A percentile compares a stretch with the other conserved stretches of the same genome.
Evolutionary conservation across 2,888 invertebrate genomes (phyloP).

Genomic region (Aphodius granarius): DNA sequence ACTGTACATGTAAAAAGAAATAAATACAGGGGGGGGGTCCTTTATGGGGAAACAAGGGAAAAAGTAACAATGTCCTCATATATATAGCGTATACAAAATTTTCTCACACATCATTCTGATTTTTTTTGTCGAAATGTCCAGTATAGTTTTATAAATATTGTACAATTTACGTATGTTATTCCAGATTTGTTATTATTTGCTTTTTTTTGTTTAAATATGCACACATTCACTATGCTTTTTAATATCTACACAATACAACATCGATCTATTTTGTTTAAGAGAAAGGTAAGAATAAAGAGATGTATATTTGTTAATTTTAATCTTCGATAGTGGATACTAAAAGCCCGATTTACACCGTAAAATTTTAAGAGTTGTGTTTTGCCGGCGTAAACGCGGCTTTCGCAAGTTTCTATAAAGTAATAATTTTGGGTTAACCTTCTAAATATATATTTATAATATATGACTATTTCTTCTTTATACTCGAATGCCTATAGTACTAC

Average conservation of each 20-base stretch:
- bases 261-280: conserved; percentile 31
- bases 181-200: conserved; percentile 12
- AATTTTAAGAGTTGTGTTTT: background rate
- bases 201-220: conserved; percentile 17
- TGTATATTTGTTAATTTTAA: background rate
- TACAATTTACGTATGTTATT: conserved; percentile 54
- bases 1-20: background rate
- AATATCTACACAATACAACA: conserved; percentile 49
- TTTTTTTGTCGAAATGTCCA: conserved; percentile 20
- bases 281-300: background rate
- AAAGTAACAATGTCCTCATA: conserved; percentile 20
- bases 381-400: background rate
- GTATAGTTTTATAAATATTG: conserved; percentile 47
- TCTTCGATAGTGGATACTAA: background rate
- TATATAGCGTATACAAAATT: conserved; percentile 37
- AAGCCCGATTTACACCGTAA: background rate
- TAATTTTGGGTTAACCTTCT: background rate
- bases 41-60: conserved; percentile 14
- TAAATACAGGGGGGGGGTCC: background rate
- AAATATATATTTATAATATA: conserved; percentile 16
- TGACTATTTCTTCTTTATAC: background rate
- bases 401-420: background rate
- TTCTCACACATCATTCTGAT: conserved; percentile 24
- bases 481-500: conserved; percentile 33
- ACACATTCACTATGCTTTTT: conserved; percentile 40